phyloP scores from a whole-genome alignment of 2,888 invertebrate species.

The Physocephala rufipes region DNA sequence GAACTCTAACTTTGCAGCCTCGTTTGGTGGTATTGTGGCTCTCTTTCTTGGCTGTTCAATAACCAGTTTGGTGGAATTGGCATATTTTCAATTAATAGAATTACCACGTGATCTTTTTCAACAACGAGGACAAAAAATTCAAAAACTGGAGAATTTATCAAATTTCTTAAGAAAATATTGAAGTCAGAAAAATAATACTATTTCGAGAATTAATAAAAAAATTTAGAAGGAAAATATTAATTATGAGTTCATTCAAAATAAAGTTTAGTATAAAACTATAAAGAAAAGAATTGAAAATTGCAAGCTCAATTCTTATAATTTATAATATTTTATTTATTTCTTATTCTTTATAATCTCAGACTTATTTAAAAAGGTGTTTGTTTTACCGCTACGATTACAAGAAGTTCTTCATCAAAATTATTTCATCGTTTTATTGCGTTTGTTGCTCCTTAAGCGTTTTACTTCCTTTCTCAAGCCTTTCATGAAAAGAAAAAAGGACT shows the following conservation, averaged over 20 bases:
- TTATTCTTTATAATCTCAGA: not conserved
- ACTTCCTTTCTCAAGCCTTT: not conserved
- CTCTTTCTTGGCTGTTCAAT: slow-evolving; percentile 67
- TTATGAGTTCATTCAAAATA: too few relatives aligned
- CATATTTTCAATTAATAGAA: slow-evolving; percentile 59
- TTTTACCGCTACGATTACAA: not conserved
- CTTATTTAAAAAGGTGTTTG: not conserved
- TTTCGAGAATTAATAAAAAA: not conserved
- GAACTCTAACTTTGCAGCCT: slow-evolving; percentile 30
- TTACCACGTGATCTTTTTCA: slow-evolving; percentile 48
- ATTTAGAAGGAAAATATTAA: too few relatives aligned
- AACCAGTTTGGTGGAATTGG: slow-evolving; percentile 65
- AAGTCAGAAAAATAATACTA: not conserved
- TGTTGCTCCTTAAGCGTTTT: not conserved
- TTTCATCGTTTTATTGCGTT: not conserved
- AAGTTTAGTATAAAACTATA: too few relatives aligned
- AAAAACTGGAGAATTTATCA: not conserved
- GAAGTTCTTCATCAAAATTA: not conserved
- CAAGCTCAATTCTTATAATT: not conserved
- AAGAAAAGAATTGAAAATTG: too few relatives aligned
- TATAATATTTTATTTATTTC: not conserved
- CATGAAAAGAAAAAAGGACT: slow-evolving; percentile 6
- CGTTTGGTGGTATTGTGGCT: slow-evolving; percentile 67
- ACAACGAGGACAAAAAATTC: slow-evolving; percentile 10
- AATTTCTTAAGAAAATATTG: not conserved